A percentile compares a stretch with the other conserved stretches of the same genome.
phyloP scores from a whole-genome alignment of 2,797 vertebrate genomes.

The Pseudotriccus pelzelni region DNA sequence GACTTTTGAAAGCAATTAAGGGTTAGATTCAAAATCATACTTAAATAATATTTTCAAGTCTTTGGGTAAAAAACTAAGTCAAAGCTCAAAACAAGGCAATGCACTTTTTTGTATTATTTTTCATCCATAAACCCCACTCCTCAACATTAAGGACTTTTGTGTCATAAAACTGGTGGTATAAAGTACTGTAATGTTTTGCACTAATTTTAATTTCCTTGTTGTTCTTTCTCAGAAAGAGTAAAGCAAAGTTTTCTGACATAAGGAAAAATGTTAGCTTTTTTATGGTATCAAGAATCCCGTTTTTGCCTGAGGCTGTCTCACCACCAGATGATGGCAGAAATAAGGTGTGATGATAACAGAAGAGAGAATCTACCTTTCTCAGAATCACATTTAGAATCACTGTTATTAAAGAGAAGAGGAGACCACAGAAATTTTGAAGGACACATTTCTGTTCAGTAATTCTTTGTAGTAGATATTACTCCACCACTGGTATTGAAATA shows the following conservation, averaged over 20 bases:
- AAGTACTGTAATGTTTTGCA: neutral
- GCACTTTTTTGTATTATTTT: neutral
- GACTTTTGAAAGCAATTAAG: neutral
- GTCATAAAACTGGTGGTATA: neutral
- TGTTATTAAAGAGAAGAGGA: neutral
- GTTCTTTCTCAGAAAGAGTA: neutral
- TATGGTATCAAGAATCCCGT: accelerated
- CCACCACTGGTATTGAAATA: neutral
- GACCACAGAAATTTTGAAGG: neutral
- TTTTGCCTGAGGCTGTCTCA: neutral
- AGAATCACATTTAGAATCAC: neutral
- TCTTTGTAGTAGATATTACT: neutral
- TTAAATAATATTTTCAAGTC: neutral
- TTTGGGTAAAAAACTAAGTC: neutral
- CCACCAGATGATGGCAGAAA: neutral
- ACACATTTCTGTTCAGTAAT: neutral
- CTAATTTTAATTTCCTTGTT: neutral
- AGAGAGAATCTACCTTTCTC: neutral
- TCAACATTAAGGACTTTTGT: accelerated
- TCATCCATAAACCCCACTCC: neutral
- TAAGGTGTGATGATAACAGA: neutral
- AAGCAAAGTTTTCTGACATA: neutral
- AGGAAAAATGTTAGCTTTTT: neutral
- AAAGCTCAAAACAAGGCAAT: neutral
- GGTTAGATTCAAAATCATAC: neutral